These are phyloP conservation scores for Crioceris asparagi DNA, from an alignment of 2,888 invertebrate species.

Conservation along the genomic window DNA sequence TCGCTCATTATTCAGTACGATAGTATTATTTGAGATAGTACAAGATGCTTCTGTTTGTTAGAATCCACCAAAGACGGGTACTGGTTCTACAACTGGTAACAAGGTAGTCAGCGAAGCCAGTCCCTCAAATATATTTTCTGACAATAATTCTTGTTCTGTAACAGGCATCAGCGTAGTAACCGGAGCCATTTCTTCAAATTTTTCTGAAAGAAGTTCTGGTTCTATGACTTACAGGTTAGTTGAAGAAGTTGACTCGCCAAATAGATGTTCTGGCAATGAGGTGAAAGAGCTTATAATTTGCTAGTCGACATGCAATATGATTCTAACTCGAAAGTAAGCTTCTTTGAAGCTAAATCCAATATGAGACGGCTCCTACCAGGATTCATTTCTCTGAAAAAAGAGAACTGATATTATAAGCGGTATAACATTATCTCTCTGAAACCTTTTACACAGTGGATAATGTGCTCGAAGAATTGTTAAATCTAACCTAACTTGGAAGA, in stretches of 20 bases:
- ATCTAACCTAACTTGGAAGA: too few relatives aligned
- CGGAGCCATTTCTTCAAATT: conserved; percentile 3
- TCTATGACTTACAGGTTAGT: conserved; percentile 7
- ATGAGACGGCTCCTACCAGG: too few relatives aligned
- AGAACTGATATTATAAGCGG: too few relatives aligned
- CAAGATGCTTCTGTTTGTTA: conserved; percentile 10
- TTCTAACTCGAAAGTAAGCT: too few relatives aligned
- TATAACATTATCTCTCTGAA: too few relatives aligned
- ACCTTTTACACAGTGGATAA: too few relatives aligned
- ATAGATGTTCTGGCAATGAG: conserved; percentile 8
- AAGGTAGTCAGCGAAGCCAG: conserved; percentile 7
- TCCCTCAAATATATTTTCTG: conserved; percentile 7
- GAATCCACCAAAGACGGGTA: conserved; percentile 9
- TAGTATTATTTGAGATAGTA: conserved; percentile 7
- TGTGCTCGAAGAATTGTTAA: too few relatives aligned
- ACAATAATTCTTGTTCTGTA: conserved; percentile 3
- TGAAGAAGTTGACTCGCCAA: conserved; percentile 7
- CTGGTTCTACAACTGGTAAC: conserved; percentile 10
- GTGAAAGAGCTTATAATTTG: conserved; percentile 5
- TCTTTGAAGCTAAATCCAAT: too few relatives aligned
- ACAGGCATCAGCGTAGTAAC: conserved; percentile 4
- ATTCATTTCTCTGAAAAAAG: too few relatives aligned
- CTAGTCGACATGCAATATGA: conserved; percentile 4
- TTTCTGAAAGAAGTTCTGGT: conserved; percentile 3
- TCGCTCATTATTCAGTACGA: not conserved